phyloP scores from a whole-genome alignment of 1,140 invertebrate genomes.

The Drosophila pallidifrons region DNA sequence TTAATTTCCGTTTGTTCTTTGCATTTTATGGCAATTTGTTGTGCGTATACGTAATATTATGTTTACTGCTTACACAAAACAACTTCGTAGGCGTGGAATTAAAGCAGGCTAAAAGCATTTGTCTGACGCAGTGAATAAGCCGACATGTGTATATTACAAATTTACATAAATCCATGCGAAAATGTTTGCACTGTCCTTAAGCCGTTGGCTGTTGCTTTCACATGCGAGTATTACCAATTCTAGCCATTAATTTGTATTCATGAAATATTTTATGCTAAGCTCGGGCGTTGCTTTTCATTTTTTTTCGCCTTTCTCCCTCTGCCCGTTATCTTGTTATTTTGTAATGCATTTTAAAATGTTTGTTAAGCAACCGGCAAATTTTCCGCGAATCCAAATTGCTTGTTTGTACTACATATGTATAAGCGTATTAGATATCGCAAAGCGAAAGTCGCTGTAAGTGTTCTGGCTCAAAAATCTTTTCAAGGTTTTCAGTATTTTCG shows the following conservation, averaged over 20 bases:
- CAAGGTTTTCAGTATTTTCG: too few relatives aligned
- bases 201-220: slow-evolving; percentile 15
- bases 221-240: slow-evolving; percentile 29
- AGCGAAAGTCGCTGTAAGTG: neutral
- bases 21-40: slow-evolving; percentile 59
- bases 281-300: neutral
- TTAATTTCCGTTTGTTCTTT: slow-evolving; percentile 17
- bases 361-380: neutral
- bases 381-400: neutral
- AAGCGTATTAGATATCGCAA: slow-evolving; percentile 8
- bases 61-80: slow-evolving; percentile 49
- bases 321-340: neutral
- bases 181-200: slow-evolving; percentile 63
- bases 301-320: neutral
- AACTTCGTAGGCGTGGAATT: slow-evolving; percentile 10
- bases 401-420: slow-evolving; percentile 6
- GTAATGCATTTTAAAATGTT: slow-evolving; percentile 4
- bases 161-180: slow-evolving; percentile 70
- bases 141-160: slow-evolving; percentile 57
- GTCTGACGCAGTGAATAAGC: slow-evolving; percentile 33
- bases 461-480: too few relatives aligned
- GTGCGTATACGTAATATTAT: slow-evolving; percentile 48
- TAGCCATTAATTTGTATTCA: slow-evolving; percentile 62
- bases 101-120: slow-evolving; percentile 40
- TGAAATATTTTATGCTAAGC: slow-evolving; percentile 38